phyloP scores from a whole-genome alignment of 37 sponge, comb jelly and placozoan species.

The Ianthella basta region DNA sequence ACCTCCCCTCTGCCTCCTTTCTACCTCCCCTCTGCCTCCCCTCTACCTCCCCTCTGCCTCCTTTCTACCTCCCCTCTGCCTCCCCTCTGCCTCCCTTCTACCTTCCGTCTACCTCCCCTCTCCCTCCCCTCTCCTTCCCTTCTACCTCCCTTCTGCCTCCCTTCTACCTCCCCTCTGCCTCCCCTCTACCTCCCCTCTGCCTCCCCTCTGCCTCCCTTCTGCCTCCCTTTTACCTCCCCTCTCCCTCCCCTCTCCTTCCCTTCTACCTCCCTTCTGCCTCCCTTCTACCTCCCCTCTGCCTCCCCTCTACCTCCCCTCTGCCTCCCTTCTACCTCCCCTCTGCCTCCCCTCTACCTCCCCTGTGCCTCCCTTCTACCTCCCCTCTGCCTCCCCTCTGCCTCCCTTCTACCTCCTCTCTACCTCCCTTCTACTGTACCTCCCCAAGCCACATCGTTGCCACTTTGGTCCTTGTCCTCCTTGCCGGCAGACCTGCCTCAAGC shows the following conservation, averaged over 20 bases:
- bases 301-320: constrained; percentile 11
- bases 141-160: not conserved
- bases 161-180: not conserved
- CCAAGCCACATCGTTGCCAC: constrained; percentile 81
- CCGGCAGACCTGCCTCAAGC: constrained; percentile 53
- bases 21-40: no score
- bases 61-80: no score
- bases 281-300: no score
- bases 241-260: constrained; percentile 24
- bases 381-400: not conserved
- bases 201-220: no score
- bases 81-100: no score
- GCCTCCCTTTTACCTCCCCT: not conserved
- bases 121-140: no score
- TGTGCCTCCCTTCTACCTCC: not conserved
- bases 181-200: not conserved
- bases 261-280: not conserved
- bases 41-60: not conserved
- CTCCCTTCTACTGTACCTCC: constrained; percentile 7
- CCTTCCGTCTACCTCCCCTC: no score
- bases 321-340: constrained; percentile 1
- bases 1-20: no score
- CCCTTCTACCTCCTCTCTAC: not conserved
- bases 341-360: not conserved
- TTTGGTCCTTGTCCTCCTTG: constrained; percentile 83